Percentiles rank a stretch among this genome's conserved stretches.
Conservation (phyloP, 2,888 invertebrate genomes). For the Odontocerum albicorne region DNA sequence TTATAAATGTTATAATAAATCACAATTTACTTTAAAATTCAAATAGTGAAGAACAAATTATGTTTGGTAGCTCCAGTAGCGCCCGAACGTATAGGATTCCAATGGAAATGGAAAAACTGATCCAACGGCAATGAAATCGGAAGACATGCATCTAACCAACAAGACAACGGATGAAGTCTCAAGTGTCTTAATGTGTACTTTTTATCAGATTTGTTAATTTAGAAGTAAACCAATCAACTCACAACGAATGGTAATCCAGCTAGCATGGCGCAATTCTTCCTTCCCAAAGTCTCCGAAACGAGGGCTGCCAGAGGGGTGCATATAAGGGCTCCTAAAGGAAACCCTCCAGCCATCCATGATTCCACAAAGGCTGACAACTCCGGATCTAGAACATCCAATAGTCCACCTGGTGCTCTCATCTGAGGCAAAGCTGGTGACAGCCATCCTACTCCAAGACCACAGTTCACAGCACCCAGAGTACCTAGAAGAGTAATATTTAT, state of each 20-base stretch:
- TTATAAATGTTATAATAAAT: too few relatives aligned
- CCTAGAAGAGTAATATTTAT: conserved; percentile 15
- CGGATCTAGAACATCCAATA: not conserved
- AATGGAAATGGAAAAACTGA: not conserved
- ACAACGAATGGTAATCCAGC: conserved; percentile 20
- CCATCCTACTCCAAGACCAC: conserved; percentile 26
- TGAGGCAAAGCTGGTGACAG: conserved; percentile 25
- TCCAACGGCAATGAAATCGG: not conserved
- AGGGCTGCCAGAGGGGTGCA: conserved; percentile 15
- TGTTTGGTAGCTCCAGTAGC: too few relatives aligned
- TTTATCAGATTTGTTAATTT: too few relatives aligned
- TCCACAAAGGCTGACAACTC: not conserved
- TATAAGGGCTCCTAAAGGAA: conserved; percentile 16
- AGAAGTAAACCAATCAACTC: not conserved
- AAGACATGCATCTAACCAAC: too few relatives aligned
- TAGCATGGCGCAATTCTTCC: conserved; percentile 16
- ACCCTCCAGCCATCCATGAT: conserved; percentile 22
- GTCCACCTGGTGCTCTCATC: not conserved
- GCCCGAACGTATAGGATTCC: too few relatives aligned
- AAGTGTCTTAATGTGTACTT: too few relatives aligned
- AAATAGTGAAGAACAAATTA: too few relatives aligned
- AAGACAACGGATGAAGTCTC: too few relatives aligned
- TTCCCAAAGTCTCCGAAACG: conserved; percentile 20
- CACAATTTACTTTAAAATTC: too few relatives aligned
- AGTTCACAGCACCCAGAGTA: conserved; percentile 22